A percentile compares a stretch with the other conserved stretches of the same genome.
Evolutionary conservation across 37 sponge, comb jelly and placozoan species (phyloP).

Genomic region (Crambe crambe): DNA sequence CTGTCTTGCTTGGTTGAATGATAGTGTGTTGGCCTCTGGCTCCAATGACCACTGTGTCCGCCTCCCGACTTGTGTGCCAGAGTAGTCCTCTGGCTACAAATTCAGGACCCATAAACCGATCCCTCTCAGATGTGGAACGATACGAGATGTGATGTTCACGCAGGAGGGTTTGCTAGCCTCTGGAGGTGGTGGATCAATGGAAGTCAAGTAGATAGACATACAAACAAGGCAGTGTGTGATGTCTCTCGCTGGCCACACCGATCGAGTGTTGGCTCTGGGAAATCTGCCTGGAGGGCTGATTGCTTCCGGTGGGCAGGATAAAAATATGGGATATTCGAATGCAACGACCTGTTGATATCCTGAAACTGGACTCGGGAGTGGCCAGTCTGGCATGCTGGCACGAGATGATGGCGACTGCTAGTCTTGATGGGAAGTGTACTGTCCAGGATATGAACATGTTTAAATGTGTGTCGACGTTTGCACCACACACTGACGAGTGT

Average conservation of each 20-base stretch:
- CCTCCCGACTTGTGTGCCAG: constrained; percentile 40
- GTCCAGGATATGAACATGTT: constrained; percentile 33
- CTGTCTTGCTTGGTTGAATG: constrained; percentile 80
- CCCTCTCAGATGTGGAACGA: constrained; percentile 56
- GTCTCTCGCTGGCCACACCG: constrained; percentile 51
- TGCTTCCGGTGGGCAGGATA: constrained; percentile 71
- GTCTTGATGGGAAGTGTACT: constrained; percentile 52
- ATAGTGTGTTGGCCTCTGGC: constrained; percentile 85
- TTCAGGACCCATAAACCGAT: neutral
- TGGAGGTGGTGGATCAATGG: constrained; percentile 69
- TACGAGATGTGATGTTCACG: constrained; percentile 78
- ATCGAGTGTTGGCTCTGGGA: constrained; percentile 62
- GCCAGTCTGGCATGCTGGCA: constrained; percentile 18
- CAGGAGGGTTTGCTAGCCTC: constrained; percentile 54
- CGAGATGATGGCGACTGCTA: constrained; percentile 14
- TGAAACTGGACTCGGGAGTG: constrained; percentile 5
- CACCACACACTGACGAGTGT: constrained; percentile 68
- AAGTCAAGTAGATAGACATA: constrained; percentile 54
- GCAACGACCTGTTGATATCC: neutral
- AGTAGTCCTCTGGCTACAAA: neutral
- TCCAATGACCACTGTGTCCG: constrained; percentile 85
- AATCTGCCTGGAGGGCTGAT: constrained; percentile 6
- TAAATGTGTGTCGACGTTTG: neutral
- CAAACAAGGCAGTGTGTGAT: constrained; percentile 14
- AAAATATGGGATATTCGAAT: constrained; percentile 74